Percentiles rank a stretch among this genome's conserved stretches.
Conservation (phyloP, 2,113 vertebrate species). For the Cacatua alba region DNA sequence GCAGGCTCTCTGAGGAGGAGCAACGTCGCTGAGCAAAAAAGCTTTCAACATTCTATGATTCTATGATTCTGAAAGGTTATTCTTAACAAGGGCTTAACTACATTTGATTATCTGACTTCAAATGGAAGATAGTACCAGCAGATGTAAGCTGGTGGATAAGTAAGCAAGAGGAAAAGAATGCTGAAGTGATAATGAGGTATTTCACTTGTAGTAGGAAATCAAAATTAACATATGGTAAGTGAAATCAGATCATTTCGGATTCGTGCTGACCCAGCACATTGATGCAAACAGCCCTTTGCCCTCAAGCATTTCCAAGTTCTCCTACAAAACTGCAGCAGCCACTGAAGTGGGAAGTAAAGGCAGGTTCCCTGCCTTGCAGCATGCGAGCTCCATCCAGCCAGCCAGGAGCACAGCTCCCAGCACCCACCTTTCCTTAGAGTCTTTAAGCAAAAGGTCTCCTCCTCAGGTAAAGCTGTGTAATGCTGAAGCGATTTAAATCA, state of each 20-base stretch:
- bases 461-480: neutral
- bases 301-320: neutral
- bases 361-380: fast-evolving
- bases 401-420: neutral
- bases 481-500: neutral
- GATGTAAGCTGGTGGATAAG: neutral
- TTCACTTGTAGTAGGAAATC: neutral
- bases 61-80: neutral
- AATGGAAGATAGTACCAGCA: neutral
- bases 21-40: neutral
- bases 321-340: neutral
- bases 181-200: neutral
- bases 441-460: neutral
- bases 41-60: neutral
- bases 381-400: neutral
- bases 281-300: neutral
- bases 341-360: neutral
- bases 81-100: neutral
- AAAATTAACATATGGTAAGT: neutral
- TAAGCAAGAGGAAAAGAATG: neutral
- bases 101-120: neutral
- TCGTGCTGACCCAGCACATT: neutral
- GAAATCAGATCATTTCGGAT: neutral
- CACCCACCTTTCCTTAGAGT: neutral
- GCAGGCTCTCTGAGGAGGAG: neutral